Evolutionary conservation across 2,888 invertebrate species (phyloP).

Genomic region (Macrophya annulata): DNA sequence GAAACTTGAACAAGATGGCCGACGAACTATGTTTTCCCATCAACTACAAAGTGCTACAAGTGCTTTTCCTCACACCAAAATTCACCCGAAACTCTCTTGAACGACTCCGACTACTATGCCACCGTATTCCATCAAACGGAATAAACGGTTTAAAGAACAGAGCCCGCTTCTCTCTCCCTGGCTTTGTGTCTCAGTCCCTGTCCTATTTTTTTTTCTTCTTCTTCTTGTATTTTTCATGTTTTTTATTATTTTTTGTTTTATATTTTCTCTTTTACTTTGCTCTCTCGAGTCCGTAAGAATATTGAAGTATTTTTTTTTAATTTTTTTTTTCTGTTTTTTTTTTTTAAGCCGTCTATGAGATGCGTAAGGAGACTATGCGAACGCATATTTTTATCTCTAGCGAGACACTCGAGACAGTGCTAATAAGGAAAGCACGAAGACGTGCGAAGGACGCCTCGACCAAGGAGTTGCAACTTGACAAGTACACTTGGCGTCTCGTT

Average conservation of each 20-base stretch:
- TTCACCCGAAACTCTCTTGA: conserved; percentile 5
- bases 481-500: conserved; percentile 42
- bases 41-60: conserved; percentile 49
- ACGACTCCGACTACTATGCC: background rate
- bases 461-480: conserved; percentile 26
- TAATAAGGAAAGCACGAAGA: conserved; percentile 60
- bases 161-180: background rate
- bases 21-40: conserved; percentile 52
- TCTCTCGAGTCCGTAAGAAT: background rate
- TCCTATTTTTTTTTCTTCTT: background rate
- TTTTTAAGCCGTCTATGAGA: background rate
- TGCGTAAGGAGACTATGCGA: conserved; percentile 30
- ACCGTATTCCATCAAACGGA: conserved; percentile 19
- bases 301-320: background rate
- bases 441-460: conserved; percentile 50
- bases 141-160: conserved; percentile 34
- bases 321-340: too few relatives aligned
- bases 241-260: background rate
- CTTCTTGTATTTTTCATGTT: background rate
- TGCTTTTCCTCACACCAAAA: conserved; percentile 28
- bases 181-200: conserved; percentile 5
- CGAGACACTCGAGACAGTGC: conserved; percentile 59
- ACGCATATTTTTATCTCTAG: conserved; percentile 29
- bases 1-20: conserved; percentile 36
- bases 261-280: background rate